phyloP scores from a whole-genome alignment of 2,797 vertebrate species.

The Eulemur mongoz region DNA sequence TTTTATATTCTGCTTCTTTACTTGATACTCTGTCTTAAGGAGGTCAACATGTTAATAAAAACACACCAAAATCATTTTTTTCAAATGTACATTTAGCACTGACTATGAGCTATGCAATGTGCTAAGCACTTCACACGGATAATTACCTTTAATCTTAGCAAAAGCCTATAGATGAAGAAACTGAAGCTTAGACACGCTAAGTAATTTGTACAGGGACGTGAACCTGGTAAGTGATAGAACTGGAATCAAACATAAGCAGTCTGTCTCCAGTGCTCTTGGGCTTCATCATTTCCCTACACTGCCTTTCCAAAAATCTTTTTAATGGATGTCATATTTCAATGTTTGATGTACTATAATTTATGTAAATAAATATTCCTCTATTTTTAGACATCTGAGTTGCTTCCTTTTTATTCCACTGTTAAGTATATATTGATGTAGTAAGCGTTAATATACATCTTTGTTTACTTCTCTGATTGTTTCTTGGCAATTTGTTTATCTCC shows the following conservation, averaged over 20 bases:
- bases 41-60: slow-evolving; percentile 39
- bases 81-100: slow-evolving; percentile 42
- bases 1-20: neutral
- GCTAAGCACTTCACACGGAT: slow-evolving; percentile 5
- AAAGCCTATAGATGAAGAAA: slow-evolving; percentile 49
- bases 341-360: slow-evolving; percentile 20
- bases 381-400: neutral
- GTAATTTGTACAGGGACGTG: neutral
- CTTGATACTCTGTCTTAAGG: neutral
- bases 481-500: neutral
- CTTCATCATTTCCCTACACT: neutral
- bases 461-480: slow-evolving; percentile 17
- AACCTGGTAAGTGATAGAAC: neutral
- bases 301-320: slow-evolving; percentile 14
- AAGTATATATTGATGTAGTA: slow-evolving; percentile 8
- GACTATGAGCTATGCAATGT: neutral
- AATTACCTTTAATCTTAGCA: slow-evolving; percentile 57
- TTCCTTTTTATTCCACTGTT: neutral
- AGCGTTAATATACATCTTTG: neutral
- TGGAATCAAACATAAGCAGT: neutral
- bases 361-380: slow-evolving; percentile 10
- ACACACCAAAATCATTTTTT: neutral
- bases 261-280: neutral
- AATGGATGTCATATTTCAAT: slow-evolving; percentile 45
- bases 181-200: slow-evolving; percentile 30